Evolutionary conservation across 2,797 vertebrate genomes (phyloP), one percentile per base, ranked within the genome.

Genomic region (Thamnophis elegans): DNA sequence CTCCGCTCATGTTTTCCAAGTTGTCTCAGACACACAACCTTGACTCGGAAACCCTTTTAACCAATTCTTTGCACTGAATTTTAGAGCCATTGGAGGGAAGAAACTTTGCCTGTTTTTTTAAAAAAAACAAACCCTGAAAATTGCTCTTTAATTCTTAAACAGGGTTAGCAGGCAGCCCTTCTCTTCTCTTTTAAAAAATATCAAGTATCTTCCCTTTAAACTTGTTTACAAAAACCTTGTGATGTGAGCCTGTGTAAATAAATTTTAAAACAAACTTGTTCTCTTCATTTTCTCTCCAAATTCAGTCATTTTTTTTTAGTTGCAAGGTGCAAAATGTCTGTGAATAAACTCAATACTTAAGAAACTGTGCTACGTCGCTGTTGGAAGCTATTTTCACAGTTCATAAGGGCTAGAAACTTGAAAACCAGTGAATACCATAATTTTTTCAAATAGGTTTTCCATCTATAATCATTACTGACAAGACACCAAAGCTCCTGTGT

Each of bases 151-250:
- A 4, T 95, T 93, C 56, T 95, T 73, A 9, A 94, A 22, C 22
- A 13, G 3, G 47, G 2, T 10, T 20, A 1, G 47, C 1, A 13
- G 16, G 51, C 25, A 9, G 3, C 22, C 42, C 54, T 56, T 90
- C 53, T 65, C 6, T 22, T 92, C 96, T 94, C 94, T 95, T 89
- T 92, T 95, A 5, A 47, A 47, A 89, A 96, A 90, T 36, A 7
- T 0, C 91, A 95, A 92, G 91, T 86, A 93, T 94, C 25, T 96
- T 95, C 96, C 26, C 26, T 78, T 96, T 94, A 58, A 94, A 96
- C 93, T 86, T 91, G 96, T 96, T 97, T 97, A 97, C 96, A 96
- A 94, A 97, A 92, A 91, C 92, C 93, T 90, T 88, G 54, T 93
- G 91, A 91, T 62, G 92, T 96, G 94, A 94, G 82, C 93, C 95